Percentiles rank a stretch among this genome's conserved stretches.
Conservation (phyloP, 2,888 invertebrate species). For the Acholoe squamosa region DNA sequence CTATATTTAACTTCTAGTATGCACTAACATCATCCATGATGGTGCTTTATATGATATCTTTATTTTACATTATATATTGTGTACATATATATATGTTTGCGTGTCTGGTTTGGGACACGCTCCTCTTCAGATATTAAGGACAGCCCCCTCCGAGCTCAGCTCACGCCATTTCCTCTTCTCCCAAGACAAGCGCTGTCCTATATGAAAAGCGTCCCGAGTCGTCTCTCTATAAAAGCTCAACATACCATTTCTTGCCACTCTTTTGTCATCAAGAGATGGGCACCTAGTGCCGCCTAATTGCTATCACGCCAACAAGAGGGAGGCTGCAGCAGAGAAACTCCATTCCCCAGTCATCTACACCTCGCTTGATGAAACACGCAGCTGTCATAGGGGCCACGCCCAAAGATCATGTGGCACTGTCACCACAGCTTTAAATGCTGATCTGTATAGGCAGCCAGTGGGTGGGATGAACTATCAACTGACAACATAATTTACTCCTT, state of each 20-base stretch:
- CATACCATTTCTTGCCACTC: slow-evolving; percentile 21
- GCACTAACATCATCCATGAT: too few relatives aligned
- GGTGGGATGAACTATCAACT: too few relatives aligned
- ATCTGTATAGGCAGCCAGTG: too few relatives aligned
- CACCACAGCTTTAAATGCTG: too few relatives aligned
- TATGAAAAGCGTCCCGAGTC: neutral
- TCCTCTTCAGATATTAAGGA: too few relatives aligned
- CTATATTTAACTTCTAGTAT: too few relatives aligned
- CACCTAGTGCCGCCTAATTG: neutral
- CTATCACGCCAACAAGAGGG: neutral
- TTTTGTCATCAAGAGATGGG: neutral
- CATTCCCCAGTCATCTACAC: neutral
- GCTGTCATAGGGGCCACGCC: neutral
- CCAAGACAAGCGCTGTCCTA: neutral
- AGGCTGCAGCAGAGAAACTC: neutral
- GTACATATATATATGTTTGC: too few relatives aligned
- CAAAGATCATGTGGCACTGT: neutral
- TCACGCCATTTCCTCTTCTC: slow-evolving; percentile 18
- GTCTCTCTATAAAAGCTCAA: neutral
- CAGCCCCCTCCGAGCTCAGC: neutral
- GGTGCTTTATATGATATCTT: too few relatives aligned
- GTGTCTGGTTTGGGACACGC: too few relatives aligned
- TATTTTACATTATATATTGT: too few relatives aligned
- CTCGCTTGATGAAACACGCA: neutral
- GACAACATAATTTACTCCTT: too few relatives aligned